Evolutionary conservation across 92 coral and sea anemone species (phyloP), one percentile per base, ranked within the genome.

Genomic region (Porites divaricata): DNA sequence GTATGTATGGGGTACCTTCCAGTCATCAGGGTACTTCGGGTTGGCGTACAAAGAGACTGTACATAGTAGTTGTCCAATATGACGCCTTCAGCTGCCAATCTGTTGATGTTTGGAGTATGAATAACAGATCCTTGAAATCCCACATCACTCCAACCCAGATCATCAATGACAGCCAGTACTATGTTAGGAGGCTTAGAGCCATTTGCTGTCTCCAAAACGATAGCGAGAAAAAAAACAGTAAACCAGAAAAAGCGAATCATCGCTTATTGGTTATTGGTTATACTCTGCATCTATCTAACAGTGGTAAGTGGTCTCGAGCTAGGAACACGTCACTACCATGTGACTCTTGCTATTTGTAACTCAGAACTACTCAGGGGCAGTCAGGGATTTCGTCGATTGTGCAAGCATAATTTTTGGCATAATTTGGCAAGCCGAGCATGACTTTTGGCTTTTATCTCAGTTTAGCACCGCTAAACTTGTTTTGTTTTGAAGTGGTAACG

Each of bases 1-100:
- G 94, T 84, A 76, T 93, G 98, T 13, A 95, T 95, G 45, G 97
- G 95, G 78, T 95, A 95, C 9, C 89, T 76, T 45, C 98, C 98
- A 19, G 95, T 91, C 72, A 95, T 88, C 48, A 95, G 91, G 45
- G 96, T 92, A 69, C 96, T 90, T 63, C 98, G 89, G 6, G 98
- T 93, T 21, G 98, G 98, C 10, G 94, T 83, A 76, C 98, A 95
- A 8, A 92, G 76, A 0, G 97, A 89, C 69, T 91, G 93, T 6
- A 93, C 93, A 41, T 93, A 93, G 79, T 93, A 93, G 61, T 93
- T 93, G 1, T 93, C 88, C 59, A 93, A 88, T 12, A 93, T 85
- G 1, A 93, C 92, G 50, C 96, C 96, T 24, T 93, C 92, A 15
- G 86, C 67, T 13, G 96, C 96, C 72, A 93, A 82, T 21, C 64